Conservation (phyloP, 2,888 invertebrate genomes). For the Agonopterix subpropinquella region DNA sequence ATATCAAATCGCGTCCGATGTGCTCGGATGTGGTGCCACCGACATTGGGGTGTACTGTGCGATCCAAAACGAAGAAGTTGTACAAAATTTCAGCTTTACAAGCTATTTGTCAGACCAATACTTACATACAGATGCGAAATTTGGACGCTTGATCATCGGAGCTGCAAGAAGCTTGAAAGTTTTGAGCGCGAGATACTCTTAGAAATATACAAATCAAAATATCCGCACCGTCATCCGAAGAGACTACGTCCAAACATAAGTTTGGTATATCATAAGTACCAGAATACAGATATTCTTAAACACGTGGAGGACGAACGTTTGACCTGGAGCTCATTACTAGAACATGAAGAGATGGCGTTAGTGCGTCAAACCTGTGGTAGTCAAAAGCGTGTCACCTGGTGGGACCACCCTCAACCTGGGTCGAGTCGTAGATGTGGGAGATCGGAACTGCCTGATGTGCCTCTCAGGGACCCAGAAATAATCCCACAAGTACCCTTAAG, state of each 20-base stretch:
- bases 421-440: too few relatives aligned
- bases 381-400: too few relatives aligned
- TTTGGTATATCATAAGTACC: slow-evolving; percentile 26
- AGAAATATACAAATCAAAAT: slow-evolving; percentile 42
- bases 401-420: too few relatives aligned
- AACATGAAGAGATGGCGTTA: slow-evolving; percentile 25
- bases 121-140: slow-evolving; percentile 48
- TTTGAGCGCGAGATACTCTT: slow-evolving; percentile 35
- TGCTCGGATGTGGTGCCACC: slow-evolving; percentile 39
- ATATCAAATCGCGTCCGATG: slow-evolving; percentile 35
- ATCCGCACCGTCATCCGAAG: slow-evolving; percentile 29
- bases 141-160: slow-evolving; percentile 30
- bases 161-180: slow-evolving; percentile 24
- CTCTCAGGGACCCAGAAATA: too few relatives aligned
- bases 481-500: too few relatives aligned
- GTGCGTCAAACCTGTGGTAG: too few relatives aligned
- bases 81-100: slow-evolving; percentile 38
- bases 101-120: slow-evolving; percentile 40
- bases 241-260: slow-evolving; percentile 24
- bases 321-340: slow-evolving; percentile 29
- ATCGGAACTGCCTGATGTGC: too few relatives aligned
- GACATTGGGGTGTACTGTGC: slow-evolving; percentile 26
- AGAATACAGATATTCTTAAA: slow-evolving; percentile 24
- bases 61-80: slow-evolving; percentile 25
- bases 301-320: slow-evolving; percentile 34